These are phyloP conservation scores for Morelia viridis DNA, from an alignment of 2,797 vertebrate species.

Conservation along the genomic window DNA sequence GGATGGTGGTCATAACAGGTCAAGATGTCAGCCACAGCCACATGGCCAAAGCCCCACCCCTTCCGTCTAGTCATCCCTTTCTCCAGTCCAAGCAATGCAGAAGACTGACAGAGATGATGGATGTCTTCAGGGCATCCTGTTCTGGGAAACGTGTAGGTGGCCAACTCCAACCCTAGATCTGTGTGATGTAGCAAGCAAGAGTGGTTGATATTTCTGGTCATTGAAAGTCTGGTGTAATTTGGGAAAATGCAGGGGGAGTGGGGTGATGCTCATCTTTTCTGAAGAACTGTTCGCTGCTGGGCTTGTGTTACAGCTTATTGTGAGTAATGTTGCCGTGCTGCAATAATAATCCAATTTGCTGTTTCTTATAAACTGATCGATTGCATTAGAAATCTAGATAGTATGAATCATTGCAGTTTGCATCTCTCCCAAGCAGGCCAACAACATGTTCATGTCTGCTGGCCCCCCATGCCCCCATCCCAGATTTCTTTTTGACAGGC, in stretches of 20 bases:
- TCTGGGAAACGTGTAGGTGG: background rate
- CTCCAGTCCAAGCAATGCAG: background rate
- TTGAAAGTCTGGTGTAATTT: background rate
- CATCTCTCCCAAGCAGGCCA: background rate
- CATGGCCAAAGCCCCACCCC: no score
- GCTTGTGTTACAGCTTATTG: background rate
- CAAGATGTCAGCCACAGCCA: no score
- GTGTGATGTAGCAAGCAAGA: no score
- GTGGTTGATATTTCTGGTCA: background rate
- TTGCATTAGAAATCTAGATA: background rate
- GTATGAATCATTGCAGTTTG: background rate
- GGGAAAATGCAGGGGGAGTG: no score
- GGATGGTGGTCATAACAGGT: no score
- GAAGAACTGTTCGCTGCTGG: background rate
- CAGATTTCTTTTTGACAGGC: background rate
- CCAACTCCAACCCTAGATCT: background rate
- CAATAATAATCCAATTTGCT: background rate
- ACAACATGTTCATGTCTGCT: background rate
- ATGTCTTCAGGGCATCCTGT: background rate
- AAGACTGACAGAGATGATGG: background rate
- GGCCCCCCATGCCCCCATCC: no score
- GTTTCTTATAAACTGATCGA: background rate
- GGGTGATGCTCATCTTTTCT: background rate
- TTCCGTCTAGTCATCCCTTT: no score
- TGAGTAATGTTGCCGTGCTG: background rate